These are phyloP conservation scores for Podarcis lilfordi DNA, from an alignment of 2,797 vertebrate species.

Conservation along the genomic window DNA sequence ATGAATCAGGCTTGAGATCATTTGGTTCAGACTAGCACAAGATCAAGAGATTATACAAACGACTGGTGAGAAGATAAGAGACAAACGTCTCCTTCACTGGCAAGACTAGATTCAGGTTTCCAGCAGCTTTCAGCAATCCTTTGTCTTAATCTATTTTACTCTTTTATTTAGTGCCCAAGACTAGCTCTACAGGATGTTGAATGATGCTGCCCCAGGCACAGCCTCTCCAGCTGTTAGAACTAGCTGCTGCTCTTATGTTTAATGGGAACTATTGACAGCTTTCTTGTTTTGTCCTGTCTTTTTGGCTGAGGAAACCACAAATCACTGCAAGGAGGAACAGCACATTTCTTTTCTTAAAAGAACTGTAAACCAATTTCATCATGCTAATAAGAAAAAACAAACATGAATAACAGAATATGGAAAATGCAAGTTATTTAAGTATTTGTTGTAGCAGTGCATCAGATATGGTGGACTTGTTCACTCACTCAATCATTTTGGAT, in stretches of 20 bases:
- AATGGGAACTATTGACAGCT: conserved; percentile 77
- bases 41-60: conserved; percentile 18
- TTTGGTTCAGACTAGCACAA: not conserved
- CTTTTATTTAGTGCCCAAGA: conserved; percentile 35
- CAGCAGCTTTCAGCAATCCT: conserved; percentile 32
- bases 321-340: conserved; percentile 76
- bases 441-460: conserved; percentile 18
- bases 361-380: conserved; percentile 50
- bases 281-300: conserved; percentile 77
- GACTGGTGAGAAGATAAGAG: conserved; percentile 5
- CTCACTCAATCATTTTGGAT: not conserved
- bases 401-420: conserved; percentile 12
- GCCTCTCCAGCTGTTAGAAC: conserved; percentile 79
- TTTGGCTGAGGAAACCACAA: conserved; percentile 74
- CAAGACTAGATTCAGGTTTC: conserved; percentile 20
- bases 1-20: not conserved
- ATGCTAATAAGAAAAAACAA: conserved; percentile 51
- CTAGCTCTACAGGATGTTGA: conserved; percentile 72
- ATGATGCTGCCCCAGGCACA: conserved; percentile 74
- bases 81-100: conserved; percentile 22
- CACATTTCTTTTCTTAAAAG: conserved; percentile 36
- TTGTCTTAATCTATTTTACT: conserved; percentile 40
- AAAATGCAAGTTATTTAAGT: conserved; percentile 12
- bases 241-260: conserved; percentile 78
- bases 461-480: not conserved